These are phyloP conservation scores for Chymomyza procnemis DNA, from an alignment of 2,888 invertebrate genomes.

Conservation along the genomic window DNA sequence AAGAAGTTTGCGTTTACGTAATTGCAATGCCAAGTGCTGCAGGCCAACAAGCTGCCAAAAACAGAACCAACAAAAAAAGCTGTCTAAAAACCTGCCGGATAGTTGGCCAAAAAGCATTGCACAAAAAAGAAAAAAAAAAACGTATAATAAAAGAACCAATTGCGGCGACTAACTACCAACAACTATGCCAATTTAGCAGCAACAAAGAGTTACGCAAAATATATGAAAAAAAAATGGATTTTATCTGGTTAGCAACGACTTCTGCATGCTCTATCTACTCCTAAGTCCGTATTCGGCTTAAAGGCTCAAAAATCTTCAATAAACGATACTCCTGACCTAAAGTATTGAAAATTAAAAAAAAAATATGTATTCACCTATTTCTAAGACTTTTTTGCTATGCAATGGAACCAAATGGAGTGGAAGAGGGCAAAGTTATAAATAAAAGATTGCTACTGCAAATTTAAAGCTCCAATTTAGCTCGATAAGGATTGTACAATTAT, in stretches of 20 bases:
- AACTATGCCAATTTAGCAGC: neutral
- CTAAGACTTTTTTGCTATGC: no score
- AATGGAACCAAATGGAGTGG: no score
- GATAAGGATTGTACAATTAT: no score
- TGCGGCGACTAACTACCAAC: neutral
- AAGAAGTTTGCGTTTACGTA: constrained; percentile 35
- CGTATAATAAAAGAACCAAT: neutral
- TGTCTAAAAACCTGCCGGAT: neutral
- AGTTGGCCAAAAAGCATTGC: neutral
- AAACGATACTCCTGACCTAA: no score
- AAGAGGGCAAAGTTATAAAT: no score
- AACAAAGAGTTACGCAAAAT: neutral
- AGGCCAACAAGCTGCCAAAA: constrained; percentile 52
- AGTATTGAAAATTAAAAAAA: no score
- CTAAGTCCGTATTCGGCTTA: no score
- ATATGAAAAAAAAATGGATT: neutral
- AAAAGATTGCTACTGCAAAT: no score
- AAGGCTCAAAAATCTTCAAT: no score
- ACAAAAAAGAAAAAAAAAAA: neutral
- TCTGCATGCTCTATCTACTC: neutral
- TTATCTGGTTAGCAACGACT: neutral
- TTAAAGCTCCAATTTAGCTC: no score
- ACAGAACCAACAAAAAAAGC: constrained; percentile 1
- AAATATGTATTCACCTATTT: no score
- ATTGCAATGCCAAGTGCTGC: constrained; percentile 44